These are phyloP conservation scores for Nansenia antarctica DNA, from an alignment of 2,113 vertebrate species.

Conservation along the genomic window DNA sequence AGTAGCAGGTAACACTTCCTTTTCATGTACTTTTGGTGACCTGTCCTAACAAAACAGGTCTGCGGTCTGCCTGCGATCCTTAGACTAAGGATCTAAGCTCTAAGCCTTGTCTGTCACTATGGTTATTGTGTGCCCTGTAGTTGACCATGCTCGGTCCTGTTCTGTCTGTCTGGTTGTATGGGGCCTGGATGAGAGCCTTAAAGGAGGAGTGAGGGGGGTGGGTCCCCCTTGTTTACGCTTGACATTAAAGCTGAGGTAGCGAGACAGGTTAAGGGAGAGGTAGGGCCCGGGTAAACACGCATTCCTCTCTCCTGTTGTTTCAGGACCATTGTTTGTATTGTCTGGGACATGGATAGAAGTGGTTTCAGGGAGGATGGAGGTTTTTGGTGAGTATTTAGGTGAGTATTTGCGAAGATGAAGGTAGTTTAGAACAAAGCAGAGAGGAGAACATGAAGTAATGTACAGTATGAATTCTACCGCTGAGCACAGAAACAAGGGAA, in stretches of 20 bases:
- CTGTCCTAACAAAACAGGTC: constrained; percentile 69
- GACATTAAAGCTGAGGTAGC: constrained; percentile 30
- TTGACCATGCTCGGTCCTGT: constrained; percentile 69
- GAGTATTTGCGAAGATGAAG: constrained; percentile 58
- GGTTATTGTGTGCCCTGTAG: constrained; percentile 59
- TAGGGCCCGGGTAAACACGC: constrained; percentile 42
- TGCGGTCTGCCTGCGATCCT: constrained; percentile 57
- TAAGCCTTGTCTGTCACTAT: constrained; percentile 66
- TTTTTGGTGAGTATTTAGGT: constrained; percentile 58
- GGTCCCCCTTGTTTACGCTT: constrained; percentile 24
- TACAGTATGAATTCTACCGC: too few species aligned
- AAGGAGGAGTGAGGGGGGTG: background rate
- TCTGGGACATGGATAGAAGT: constrained; percentile 65
- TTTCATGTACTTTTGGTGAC: constrained; percentile 68
- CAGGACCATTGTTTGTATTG: constrained; percentile 40
- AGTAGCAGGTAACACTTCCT: constrained; percentile 66
- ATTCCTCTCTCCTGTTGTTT: constrained; percentile 58
- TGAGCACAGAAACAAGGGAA: constrained; percentile 1
- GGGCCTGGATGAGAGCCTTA: background rate
- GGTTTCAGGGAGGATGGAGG: constrained; percentile 64
- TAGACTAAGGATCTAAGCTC: constrained; percentile 65
- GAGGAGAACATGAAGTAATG: background rate
- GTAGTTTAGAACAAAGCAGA: constrained; percentile 54
- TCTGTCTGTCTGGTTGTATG: constrained; percentile 24
- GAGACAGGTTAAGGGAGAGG: constrained; percentile 15